Evolutionary conservation across 2,888 invertebrate genomes (phyloP).

Genomic region (Noctua janthina): DNA sequence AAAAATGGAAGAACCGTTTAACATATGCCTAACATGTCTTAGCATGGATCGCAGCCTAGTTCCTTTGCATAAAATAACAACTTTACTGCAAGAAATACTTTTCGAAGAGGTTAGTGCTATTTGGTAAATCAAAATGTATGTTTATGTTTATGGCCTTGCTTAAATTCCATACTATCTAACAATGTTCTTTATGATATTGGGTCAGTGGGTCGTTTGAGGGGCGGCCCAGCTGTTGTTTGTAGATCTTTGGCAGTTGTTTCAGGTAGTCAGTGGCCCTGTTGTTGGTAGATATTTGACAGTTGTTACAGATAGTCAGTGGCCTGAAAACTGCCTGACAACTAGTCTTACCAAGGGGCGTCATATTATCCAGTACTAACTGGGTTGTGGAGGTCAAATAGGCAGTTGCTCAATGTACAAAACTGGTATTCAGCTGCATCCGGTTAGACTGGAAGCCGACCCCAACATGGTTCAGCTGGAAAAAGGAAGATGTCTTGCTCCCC

Average conservation of each 20-base stretch:
- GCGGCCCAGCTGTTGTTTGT: too few relatives aligned
- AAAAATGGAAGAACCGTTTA: slow-evolving; percentile 53
- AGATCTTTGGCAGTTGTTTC: too few relatives aligned
- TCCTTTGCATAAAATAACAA: slow-evolving; percentile 52
- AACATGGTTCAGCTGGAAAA: not conserved
- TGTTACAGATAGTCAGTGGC: too few relatives aligned
- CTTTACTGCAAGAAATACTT: slow-evolving; percentile 56
- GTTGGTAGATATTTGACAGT: too few relatives aligned
- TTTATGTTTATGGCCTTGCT: not conserved
- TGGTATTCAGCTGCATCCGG: not conserved
- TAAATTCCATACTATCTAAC: not conserved
- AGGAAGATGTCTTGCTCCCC: not conserved
- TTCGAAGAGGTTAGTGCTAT: slow-evolving; percentile 60
- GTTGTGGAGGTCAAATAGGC: too few relatives aligned
- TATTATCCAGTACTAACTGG: too few relatives aligned
- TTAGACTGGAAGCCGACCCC: not conserved
- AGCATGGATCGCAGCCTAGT: slow-evolving; percentile 64
- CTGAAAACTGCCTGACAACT: too few relatives aligned
- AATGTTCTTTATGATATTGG: too few relatives aligned
- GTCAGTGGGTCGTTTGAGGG: too few relatives aligned
- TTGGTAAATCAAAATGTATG: not conserved
- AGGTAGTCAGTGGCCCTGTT: too few relatives aligned
- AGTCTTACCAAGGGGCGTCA: too few relatives aligned
- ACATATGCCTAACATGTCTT: slow-evolving; percentile 71
- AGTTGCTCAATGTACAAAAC: too few relatives aligned